A percentile compares a stretch with the other conserved stretches of the same genome.
Conservation (phyloP, 1,140 invertebrate species). For the Nylanderia fulva region DNA sequence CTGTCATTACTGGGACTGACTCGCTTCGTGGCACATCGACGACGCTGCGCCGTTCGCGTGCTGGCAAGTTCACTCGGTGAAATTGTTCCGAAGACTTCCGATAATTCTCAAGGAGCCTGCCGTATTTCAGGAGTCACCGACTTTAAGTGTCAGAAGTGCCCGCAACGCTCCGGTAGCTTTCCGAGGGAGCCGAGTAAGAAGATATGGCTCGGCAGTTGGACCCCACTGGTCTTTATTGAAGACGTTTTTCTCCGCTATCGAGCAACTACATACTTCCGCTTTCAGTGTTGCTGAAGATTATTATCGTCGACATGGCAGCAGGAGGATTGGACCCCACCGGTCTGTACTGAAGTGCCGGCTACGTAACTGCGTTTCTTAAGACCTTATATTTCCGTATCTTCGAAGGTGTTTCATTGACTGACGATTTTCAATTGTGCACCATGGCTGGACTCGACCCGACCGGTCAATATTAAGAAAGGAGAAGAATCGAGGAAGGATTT, state of each 20-base stretch:
- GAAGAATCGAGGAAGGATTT: slow-evolving; percentile 55
- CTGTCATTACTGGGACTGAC: background rate
- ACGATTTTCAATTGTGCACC: slow-evolving; percentile 45
- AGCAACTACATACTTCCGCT: slow-evolving; percentile 38
- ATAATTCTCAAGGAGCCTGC: background rate
- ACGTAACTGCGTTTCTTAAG: slow-evolving; percentile 30
- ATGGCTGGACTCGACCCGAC: slow-evolving; percentile 80
- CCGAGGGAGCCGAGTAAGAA: slow-evolving; percentile 43
- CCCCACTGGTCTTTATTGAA: slow-evolving; percentile 84
- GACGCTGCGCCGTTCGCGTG: background rate
- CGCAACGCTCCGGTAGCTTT: slow-evolving; percentile 29
- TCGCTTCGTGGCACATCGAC: slow-evolving; percentile 16
- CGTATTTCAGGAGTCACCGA: background rate
- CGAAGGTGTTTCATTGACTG: background rate
- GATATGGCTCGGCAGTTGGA: slow-evolving; percentile 82
- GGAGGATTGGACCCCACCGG: slow-evolving; percentile 81
- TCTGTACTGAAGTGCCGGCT: slow-evolving; percentile 77
- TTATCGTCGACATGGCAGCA: slow-evolving; percentile 75
- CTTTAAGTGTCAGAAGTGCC: slow-evolving; percentile 41
- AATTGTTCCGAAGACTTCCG: slow-evolving; percentile 28
- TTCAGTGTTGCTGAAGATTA: slow-evolving; percentile 45
- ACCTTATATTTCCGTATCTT: slow-evolving; percentile 16
- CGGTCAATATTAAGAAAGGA: slow-evolving; percentile 76
- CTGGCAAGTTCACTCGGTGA: background rate
- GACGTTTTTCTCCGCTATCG: slow-evolving; percentile 47